phyloP scores from a whole-genome alignment of 2,888 invertebrate genomes.

The Melieria omissa region DNA sequence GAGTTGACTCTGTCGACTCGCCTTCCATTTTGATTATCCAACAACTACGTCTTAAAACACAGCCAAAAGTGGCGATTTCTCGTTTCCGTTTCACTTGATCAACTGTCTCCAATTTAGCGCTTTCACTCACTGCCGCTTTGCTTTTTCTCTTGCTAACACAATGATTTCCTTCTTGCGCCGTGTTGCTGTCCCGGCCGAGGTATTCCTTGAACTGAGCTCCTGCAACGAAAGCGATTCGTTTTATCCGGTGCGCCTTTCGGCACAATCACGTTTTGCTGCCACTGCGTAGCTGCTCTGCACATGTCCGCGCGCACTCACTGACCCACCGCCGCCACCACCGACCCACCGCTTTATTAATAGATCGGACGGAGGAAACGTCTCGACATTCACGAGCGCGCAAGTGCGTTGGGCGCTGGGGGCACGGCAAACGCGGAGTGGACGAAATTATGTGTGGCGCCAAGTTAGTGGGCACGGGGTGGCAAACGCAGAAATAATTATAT shows the following conservation, averaged over 20 bases:
- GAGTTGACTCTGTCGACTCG: constrained; percentile 62
- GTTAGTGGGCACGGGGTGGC: too few species aligned
- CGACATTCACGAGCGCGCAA: too few species aligned
- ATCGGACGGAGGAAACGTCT: too few species aligned
- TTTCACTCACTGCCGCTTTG: not conserved
- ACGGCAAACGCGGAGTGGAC: too few species aligned
- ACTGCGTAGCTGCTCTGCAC: not conserved
- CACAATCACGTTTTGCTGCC: constrained; percentile 29
- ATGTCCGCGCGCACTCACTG: too few species aligned
- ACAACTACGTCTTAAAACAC: too few species aligned
- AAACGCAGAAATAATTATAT: too few species aligned
- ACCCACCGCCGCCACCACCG: not conserved
- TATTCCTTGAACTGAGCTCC: constrained; percentile 21
- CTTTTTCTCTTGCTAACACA: not conserved
- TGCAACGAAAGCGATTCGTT: not conserved
- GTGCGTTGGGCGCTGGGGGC: too few species aligned
- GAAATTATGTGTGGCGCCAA: too few species aligned
- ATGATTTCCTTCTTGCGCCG: not conserved
- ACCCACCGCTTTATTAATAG: too few species aligned
- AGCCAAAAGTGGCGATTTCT: not conserved
- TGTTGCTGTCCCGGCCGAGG: not conserved
- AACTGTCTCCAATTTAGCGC: not conserved
- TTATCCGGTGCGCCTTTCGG: constrained; percentile 19
- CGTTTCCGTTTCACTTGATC: not conserved
- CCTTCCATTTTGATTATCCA: constrained; percentile 56